Evolutionary conservation across 2,113 vertebrate genomes (phyloP).

Genomic region (Leiothrix lutea): DNA sequence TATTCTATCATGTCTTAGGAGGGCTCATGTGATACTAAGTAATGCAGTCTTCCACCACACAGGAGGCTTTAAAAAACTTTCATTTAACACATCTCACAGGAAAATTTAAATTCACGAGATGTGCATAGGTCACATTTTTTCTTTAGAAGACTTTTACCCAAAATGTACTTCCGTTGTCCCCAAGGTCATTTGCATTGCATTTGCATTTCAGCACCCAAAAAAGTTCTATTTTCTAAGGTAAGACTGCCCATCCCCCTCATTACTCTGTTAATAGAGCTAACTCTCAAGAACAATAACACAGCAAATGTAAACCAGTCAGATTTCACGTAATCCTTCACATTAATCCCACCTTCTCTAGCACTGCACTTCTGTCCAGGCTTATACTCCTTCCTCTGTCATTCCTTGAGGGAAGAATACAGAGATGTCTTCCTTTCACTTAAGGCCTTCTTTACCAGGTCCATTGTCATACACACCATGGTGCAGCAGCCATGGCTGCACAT

Average conservation of each 20-base stretch:
- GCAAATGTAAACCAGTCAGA: neutral
- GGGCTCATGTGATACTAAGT: neutral
- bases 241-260: neutral
- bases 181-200: neutral
- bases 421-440: neutral
- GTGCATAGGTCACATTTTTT: neutral
- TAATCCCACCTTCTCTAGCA: neutral
- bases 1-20: neutral
- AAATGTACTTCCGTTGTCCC: neutral
- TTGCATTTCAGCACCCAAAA: neutral
- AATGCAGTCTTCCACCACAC: neutral
- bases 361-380: neutral
- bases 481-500: neutral
- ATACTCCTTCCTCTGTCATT: neutral
- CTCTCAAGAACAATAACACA: neutral
- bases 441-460: neutral
- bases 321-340: neutral
- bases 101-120: neutral
- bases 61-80: neutral
- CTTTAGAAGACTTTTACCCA: neutral
- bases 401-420: neutral
- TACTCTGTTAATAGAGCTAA: neutral
- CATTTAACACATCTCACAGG: neutral
- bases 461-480: neutral
- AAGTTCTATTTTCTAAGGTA: neutral